phyloP scores from a whole-genome alignment of 2,888 invertebrate genomes.

The Temnothorax ravouxi region DNA sequence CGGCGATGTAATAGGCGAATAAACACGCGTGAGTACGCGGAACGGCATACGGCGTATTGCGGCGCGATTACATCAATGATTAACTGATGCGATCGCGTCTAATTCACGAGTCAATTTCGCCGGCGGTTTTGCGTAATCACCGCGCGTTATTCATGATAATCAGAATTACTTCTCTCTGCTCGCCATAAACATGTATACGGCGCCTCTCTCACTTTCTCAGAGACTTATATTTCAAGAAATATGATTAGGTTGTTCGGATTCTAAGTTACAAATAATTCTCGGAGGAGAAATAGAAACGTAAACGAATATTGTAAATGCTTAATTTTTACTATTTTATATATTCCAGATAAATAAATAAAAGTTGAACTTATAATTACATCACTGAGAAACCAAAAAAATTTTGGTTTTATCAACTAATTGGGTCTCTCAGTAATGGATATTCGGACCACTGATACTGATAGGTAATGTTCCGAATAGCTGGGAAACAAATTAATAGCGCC shows the following conservation, averaged over 20 bases:
- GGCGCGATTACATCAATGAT: conserved; percentile 21
- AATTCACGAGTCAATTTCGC: conserved; percentile 35
- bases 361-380: too few species aligned
- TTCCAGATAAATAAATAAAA: too few species aligned
- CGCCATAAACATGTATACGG: neutral
- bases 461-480: conserved; percentile 35
- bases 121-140: conserved; percentile 32
- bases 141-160: conserved; percentile 23
- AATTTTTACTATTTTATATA: too few species aligned
- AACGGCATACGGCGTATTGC: neutral
- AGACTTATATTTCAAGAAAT: conserved; percentile 8
- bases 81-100: conserved; percentile 21
- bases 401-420: too few species aligned
- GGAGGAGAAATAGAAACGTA: too few species aligned
- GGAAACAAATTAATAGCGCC: conserved; percentile 50
- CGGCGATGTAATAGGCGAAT: conserved; percentile 3
- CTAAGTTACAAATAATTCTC: too few species aligned
- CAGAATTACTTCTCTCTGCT: neutral
- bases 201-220: neutral
- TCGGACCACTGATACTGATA: neutral
- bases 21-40: conserved; percentile 18
- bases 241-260: neutral
- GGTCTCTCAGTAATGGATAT: neutral
- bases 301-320: too few species aligned
- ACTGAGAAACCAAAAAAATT: too few species aligned